These are phyloP conservation scores for Cynopterus sphinx DNA, from an alignment of 2,797 vertebrate genomes.

Conservation along the genomic window DNA sequence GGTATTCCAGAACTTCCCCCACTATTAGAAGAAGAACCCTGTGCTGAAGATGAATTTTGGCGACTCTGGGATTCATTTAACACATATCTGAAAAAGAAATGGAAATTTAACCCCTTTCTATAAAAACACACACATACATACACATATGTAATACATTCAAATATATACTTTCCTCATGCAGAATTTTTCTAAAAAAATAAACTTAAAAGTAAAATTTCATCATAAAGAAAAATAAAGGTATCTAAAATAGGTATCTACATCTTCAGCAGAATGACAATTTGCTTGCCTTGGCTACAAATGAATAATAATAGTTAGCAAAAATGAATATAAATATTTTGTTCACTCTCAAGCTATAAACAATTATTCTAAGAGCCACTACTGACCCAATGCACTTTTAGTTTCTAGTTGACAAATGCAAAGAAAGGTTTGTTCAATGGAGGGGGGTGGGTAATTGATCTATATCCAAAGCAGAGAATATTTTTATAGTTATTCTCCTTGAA, in stretches of 20 bases:
- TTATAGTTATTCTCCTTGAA: not conserved
- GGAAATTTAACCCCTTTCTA: constrained; percentile 6
- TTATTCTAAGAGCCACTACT: not conserved
- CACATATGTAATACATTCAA: not conserved
- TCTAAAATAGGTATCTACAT: not conserved
- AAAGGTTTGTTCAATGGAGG: not conserved
- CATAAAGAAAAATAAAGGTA: constrained; percentile 27
- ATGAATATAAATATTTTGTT: not conserved
- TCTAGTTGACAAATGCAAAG: not conserved
- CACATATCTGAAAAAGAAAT: constrained; percentile 90
- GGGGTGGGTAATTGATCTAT: not conserved
- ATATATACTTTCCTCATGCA: not conserved
- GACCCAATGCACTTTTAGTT: not conserved
- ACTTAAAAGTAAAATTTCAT: constrained; percentile 41
- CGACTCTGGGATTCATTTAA: constrained; percentile 96
- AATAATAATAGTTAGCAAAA: not conserved
- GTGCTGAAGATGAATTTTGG: constrained; percentile 89
- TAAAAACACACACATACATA: not conserved
- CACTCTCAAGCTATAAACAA: not conserved
- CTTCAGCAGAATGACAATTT: constrained; percentile 13
- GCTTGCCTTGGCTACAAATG: not conserved
- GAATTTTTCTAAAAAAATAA: constrained; percentile 12
- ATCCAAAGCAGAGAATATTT: not conserved
- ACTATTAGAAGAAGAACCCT: constrained; percentile 87
- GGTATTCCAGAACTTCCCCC: constrained; percentile 90